Percentiles rank a stretch among this genome's conserved stretches.
Evolutionary conservation across 2,797 vertebrate species (phyloP).

Genomic region (Catamblyrhynchus diadema): DNA sequence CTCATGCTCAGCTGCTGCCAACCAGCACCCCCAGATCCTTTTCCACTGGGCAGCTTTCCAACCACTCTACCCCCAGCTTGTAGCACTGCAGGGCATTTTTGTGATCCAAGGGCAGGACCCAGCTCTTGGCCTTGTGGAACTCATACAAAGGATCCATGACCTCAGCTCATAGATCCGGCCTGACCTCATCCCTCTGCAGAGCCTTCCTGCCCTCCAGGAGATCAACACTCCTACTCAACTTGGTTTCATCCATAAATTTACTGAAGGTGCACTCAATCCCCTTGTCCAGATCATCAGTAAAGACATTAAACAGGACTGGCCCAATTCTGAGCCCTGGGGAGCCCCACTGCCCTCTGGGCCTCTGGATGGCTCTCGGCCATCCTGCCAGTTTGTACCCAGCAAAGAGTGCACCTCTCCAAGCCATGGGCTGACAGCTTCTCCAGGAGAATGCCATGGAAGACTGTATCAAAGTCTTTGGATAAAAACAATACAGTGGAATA

Average conservation of each 20-base stretch:
- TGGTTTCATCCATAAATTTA: neutral
- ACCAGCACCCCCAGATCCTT: fast-evolving
- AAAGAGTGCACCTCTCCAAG: neutral
- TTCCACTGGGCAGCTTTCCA: neutral
- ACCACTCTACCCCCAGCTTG: neutral
- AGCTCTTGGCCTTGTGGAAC: neutral
- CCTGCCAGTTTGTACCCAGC: neutral
- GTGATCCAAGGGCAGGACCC: neutral
- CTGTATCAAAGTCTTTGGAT: neutral
- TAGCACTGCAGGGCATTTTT: fast-evolving
- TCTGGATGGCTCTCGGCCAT: neutral
- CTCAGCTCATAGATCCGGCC: fast-evolving
- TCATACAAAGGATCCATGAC: neutral
- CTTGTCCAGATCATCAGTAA: neutral
- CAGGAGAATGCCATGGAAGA: neutral
- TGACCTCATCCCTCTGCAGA: neutral
- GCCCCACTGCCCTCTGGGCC: neutral
- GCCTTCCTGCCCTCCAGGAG: neutral
- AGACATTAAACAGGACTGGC: neutral
- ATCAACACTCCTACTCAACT: neutral
- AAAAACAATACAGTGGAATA: neutral
- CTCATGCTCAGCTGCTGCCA: fast-evolving
- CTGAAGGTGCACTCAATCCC: too few relatives aligned
- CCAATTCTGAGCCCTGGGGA: neutral
- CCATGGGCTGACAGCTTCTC: neutral